Evolutionary conservation across 1,140 invertebrate species (phyloP), one percentile per base, ranked within the genome.

Genomic region (Lepeophtheirus salmonis): DNA sequence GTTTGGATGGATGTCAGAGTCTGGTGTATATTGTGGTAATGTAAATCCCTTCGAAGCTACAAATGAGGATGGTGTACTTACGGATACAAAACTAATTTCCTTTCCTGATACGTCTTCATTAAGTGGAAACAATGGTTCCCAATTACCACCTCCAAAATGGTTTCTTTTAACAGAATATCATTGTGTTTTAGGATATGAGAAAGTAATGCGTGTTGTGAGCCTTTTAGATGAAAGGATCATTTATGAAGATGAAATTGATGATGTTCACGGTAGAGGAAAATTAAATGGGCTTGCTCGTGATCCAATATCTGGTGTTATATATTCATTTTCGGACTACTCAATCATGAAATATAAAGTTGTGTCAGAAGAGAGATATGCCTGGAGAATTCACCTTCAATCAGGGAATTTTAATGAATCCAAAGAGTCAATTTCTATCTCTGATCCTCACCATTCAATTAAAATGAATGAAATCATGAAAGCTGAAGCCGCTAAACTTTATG

Each of bases 81-180:
- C 59, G 20, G 64, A 67, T 48, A 62, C 63, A 50, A 64, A 65
- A 30, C 65, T 65, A n/a, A 60, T 66, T 50, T 58, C 63, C 50
- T 68, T 67, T 26, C 65, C 68, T 20, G 66, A 67, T 30, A 56
- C 59, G 21, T 51, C 61, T 24, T 62, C 64, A 6, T 26, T 48
- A 12, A 49, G 48, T 78, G 49, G 76, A 78, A 64, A 60, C 61
- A 18, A 23, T 25, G 20, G 25, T 23, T 61, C 21, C 2, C 64
- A 63, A 6, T 17, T 59, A 14, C 30, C 58, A 0, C 65, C 64
- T n/a, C 30, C 30, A 10, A 41, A 41, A 41, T 41, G 30, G 0
- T 83, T 94, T 67, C 80, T 88, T 2, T 69, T 92, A 14, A 95
- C 89, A 1, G 82, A 94, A 70, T 95, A 91, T 72, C 90, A 97